Evolutionary conservation across 2,888 invertebrate species (phyloP), one percentile per base, ranked within the genome.

Genomic region (Tortrix viridana): DNA sequence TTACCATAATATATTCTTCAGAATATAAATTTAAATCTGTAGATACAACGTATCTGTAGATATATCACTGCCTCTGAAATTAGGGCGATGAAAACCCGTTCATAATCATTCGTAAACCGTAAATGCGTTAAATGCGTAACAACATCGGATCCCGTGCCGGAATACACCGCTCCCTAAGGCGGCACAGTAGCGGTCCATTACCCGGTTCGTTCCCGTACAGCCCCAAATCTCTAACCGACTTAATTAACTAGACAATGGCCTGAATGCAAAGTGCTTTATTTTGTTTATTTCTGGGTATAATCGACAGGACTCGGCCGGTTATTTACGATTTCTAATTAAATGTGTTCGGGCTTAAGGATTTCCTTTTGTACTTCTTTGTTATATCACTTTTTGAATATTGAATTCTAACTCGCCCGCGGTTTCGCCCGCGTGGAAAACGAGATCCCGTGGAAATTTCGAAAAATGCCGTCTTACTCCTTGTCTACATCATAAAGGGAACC

Each of bases 241-340:
- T 44, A 55, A 44, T 55, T 44, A 55, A 44, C 44, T 44, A 22
- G 44, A 55, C 54, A 55, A 55, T 44, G 19, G 54, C 44, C 26
- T 53, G 54, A 44, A 55, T 44, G 54, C 26, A 37, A 44, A 44
- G 54, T 18, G 54, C 26, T 55, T 44, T 26, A 26, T 44, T 55
- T 55, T 55, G 44, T 55, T 55, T 55, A 55, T 43, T 53, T 43
- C 44, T 12, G 9, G 37, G 16, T 32, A 23, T 54, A 54, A 41
- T 44, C 54, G 54, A 54, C 22, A 43, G 41, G 22, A 22, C 43
- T 26, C 6, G 53, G 53, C 37, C 5, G 41, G 38, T 26, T 26
- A 44, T 54, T 54, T 54, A 54, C 26, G 5, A 18, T 12, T n/a
- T 22, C n/a, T 44, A 54, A 54, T 54, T 54, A 14, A 54, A 54